Conservation (phyloP, 2,113 vertebrate genomes). For the Alouatta palliata region DNA sequence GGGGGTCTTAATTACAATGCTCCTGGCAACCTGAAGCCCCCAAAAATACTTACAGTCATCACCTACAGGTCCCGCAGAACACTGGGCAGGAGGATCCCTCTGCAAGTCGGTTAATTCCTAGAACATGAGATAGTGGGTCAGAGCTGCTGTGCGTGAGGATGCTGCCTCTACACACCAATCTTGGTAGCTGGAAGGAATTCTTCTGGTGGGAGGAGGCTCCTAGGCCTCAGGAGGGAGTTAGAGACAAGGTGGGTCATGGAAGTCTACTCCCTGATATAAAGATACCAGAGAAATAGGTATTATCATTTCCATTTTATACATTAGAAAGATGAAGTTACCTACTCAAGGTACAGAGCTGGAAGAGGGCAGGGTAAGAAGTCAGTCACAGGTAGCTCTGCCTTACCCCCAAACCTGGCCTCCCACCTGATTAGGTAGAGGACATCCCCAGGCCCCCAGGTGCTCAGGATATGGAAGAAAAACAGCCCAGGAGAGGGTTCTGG, state of each 20-base stretch:
- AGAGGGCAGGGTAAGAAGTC: neutral
- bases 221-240: neutral
- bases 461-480: neutral
- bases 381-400: neutral
- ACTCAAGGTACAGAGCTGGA: neutral
- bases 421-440: neutral
- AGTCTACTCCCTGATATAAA: neutral
- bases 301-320: neutral
- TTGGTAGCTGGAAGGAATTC: neutral
- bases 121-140: neutral
- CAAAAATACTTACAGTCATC: conserved; percentile 89
- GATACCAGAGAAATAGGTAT: neutral
- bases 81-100: conserved; percentile 93
- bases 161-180: neutral
- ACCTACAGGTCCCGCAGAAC: conserved; percentile 92
- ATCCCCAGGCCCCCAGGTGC: neutral
- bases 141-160: neutral
- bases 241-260: neutral
- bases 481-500: neutral
- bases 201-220: neutral
- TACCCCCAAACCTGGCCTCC: neutral
- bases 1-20: neutral
- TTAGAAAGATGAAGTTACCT: neutral
- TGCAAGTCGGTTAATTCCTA: conserved; percentile 91
- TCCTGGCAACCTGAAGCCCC: neutral